Percentiles rank a stretch among this genome's conserved stretches.
phyloP scores from a whole-genome alignment of 2,113 vertebrate genomes.

The Bubo bubo region DNA sequence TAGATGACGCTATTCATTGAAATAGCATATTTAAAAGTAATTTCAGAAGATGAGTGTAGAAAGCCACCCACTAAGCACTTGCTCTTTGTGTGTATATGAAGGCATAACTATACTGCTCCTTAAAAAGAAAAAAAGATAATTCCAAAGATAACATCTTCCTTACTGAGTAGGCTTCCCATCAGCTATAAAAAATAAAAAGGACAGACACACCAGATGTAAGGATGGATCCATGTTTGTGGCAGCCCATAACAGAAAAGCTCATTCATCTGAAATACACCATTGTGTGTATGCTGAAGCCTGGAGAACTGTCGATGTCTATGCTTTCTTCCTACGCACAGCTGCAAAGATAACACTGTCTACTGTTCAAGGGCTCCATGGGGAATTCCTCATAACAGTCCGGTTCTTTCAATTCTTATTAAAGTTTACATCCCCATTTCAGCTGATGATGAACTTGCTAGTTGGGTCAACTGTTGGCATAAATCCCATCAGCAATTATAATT shows the following conservation, averaged over 20 bases:
- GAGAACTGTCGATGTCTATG: not conserved
- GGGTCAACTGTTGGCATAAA: conserved; percentile 39
- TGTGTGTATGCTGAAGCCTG: conserved; percentile 11
- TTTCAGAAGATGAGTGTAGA: not conserved
- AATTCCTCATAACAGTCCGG: not conserved
- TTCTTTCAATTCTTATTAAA: conserved; percentile 52
- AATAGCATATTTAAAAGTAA: not conserved
- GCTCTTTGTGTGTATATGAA: not conserved
- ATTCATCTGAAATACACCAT: conserved; percentile 45
- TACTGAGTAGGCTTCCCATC: not conserved
- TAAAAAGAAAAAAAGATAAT: not conserved
- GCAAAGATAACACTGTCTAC: conserved; percentile 63
- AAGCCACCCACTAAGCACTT: not conserved
- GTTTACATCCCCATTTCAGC: conserved; percentile 6
- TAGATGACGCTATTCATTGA: not conserved
- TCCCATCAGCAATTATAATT: conserved; percentile 26
- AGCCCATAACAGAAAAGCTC: not conserved
- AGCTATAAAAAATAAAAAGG: conserved; percentile 13
- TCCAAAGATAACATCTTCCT: conserved; percentile 30
- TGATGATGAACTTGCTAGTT: conserved; percentile 7
- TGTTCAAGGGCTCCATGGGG: conserved; percentile 25
- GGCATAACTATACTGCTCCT: not conserved
- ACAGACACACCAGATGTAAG: conserved; percentile 3
- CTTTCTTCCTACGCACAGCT: conserved; percentile 59
- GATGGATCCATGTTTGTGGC: not conserved